phyloP scores from a whole-genome alignment of 2,113 vertebrate genomes.

The Chascanopsetta lugubris region DNA sequence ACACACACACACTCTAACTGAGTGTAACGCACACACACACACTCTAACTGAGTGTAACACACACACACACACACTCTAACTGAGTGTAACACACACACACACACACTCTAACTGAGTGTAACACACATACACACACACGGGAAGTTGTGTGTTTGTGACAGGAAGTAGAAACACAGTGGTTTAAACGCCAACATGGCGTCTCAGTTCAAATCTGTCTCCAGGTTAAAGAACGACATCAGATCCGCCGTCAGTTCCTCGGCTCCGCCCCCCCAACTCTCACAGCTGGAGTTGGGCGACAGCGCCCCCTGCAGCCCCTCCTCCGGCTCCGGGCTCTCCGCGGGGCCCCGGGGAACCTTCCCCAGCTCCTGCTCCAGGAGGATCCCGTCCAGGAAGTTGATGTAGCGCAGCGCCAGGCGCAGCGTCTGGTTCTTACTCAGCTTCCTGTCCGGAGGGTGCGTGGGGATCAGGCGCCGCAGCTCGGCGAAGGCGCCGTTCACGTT shows the following conservation, averaged over 20 bases:
- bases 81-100: background rate
- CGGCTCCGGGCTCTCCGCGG: background rate
- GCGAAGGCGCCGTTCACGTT: constrained; percentile 57
- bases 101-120: no score
- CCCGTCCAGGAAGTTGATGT: constrained; percentile 66
- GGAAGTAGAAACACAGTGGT: no score
- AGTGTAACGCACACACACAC: background rate
- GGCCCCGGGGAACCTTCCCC: background rate
- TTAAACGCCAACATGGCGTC: background rate
- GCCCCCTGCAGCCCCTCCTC: background rate
- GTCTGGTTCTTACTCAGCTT: constrained; percentile 69
- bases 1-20: no score
- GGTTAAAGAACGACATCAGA: background rate
- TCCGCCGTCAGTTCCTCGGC: constrained; percentile 14
- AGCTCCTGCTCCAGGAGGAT: constrained; percentile 7
- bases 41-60: background rate
- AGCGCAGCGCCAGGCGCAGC: constrained; percentile 55
- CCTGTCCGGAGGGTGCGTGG: constrained; percentile 63
- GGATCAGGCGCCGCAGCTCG: constrained; percentile 59
- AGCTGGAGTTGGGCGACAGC: background rate
- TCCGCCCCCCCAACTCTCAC: background rate
- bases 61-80: no score
- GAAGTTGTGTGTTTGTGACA: no score
- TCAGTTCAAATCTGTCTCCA: background rate
- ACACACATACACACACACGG: background rate